Evolutionary conservation across 2,797 vertebrate genomes (phyloP), one percentile per base, ranked within the genome.

Genomic region (Danionella dracula): DNA sequence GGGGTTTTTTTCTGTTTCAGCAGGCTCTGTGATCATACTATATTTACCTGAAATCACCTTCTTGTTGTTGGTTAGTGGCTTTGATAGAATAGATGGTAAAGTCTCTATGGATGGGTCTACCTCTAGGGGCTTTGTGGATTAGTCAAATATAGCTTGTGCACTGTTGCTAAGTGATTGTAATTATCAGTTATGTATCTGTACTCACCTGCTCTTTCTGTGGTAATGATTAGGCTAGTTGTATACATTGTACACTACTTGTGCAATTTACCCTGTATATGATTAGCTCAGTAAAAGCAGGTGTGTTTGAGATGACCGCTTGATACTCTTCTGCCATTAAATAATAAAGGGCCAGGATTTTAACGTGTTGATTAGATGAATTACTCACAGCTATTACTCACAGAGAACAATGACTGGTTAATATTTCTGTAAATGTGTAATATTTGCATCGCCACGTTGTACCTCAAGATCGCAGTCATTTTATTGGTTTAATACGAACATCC

Each of bases 211-310:
- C 19, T 63, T 50, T 20, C 61, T 46, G 23, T 46, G 23, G 13
- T 42, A 42, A 70, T 49, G 56, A 50, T 70, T 61, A 66, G 41
- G 34, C 38, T 9, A 7, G 20, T 49, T n/a, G n/a, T n/a, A n/a
- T n/a, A n/a, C n/a, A 29, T 15, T 46, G 38, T 38, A 15, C 17
- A 27, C 23, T 27, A 6, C 23, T 53, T 59, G 46, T 46, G 45
- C 48, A 60, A 66, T 59, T 59, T 31, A 6, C 54, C 17, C 32
- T 48, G 58, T 54, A 11, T 27, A 37, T 17, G 40, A 57, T 8
- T 31, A 57, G 41, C n/a, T 34, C 27, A 45, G 15, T 19, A 11
- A 21, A 19, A 11, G 2, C 11, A n/a, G 9, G 31, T 31, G n/a
- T 46, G 57, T 27, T 37, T 48, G 21, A 21, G 23, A 27, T 27